Evolutionary conservation across 2,113 vertebrate species (phyloP).

Genomic region (Bos indicus): DNA sequence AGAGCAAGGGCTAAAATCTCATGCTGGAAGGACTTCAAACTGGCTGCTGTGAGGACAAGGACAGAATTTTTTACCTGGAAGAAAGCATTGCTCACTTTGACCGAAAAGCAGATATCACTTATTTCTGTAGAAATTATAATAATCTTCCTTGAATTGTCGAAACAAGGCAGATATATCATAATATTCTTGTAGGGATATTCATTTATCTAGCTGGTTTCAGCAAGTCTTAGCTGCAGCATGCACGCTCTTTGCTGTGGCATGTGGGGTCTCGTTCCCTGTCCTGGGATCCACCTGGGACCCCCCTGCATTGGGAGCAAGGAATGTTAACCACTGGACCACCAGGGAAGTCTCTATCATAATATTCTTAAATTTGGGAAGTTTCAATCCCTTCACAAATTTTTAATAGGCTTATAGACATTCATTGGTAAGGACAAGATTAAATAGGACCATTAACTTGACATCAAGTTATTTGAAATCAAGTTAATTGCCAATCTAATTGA

Average conservation of each 20-base stretch:
- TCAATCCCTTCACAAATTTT: background rate
- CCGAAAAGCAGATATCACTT: background rate
- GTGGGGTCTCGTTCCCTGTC: background rate
- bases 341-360: background rate
- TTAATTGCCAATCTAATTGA: background rate
- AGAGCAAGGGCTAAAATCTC: background rate
- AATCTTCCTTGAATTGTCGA: background rate
- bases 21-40: background rate
- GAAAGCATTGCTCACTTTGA: background rate
- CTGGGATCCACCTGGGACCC: background rate
- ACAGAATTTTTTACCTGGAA: background rate
- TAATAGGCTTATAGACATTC: background rate
- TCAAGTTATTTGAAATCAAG: background rate
- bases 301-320: background rate
- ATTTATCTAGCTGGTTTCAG: background rate
- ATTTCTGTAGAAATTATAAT: background rate
- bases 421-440: background rate
- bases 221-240: background rate
- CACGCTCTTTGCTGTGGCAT: fast-evolving
- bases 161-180: background rate
- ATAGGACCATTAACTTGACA: background rate
- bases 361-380: background rate
- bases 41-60: background rate
- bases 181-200: background rate
- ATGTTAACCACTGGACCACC: background rate